phyloP scores from a whole-genome alignment of 2,888 invertebrate genomes.

The Crepidodera aurea region DNA sequence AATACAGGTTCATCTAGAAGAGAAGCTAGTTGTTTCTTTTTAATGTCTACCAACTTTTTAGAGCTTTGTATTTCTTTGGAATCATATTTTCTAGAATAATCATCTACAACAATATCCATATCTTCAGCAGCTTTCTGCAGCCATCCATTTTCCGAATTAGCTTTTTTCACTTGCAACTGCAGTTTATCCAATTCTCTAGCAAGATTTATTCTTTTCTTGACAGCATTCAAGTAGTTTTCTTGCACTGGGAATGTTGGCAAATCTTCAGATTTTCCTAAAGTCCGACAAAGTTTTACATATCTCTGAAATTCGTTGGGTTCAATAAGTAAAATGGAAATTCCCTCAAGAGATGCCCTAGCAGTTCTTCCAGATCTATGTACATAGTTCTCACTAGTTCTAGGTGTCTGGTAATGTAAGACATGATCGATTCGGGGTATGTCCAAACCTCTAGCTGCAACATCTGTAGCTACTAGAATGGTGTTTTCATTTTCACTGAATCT shows the following conservation, averaged over 20 bases:
- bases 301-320: constrained; percentile 84
- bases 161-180: constrained; percentile 71
- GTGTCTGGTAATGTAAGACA: constrained; percentile 96
- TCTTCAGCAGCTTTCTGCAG: constrained; percentile 84
- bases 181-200: constrained; percentile 84
- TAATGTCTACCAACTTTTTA: constrained; percentile 61
- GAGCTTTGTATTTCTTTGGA: constrained; percentile 44
- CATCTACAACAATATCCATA: constrained; percentile 91
- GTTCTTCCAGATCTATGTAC: constrained; percentile 97
- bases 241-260: constrained; percentile 84
- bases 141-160: constrained; percentile 82
- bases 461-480: constrained; percentile 88
- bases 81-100: constrained; percentile 60
- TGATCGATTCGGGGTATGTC: constrained; percentile 95
- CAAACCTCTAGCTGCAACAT: constrained; percentile 96
- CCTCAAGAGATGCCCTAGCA: constrained; percentile 87
- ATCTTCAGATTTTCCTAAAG: constrained; percentile 84
- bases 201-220: constrained; percentile 76
- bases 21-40: constrained; percentile 64
- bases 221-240: constrained; percentile 68
- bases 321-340: constrained; percentile 90
- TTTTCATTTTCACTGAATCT: constrained; percentile 76
- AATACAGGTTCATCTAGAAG: constrained; percentile 70
- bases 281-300: constrained; percentile 83
- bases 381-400: constrained; percentile 94